Evolutionary conservation across 2,888 invertebrate species (phyloP).

Genomic region (Tineola bisselliella): DNA sequence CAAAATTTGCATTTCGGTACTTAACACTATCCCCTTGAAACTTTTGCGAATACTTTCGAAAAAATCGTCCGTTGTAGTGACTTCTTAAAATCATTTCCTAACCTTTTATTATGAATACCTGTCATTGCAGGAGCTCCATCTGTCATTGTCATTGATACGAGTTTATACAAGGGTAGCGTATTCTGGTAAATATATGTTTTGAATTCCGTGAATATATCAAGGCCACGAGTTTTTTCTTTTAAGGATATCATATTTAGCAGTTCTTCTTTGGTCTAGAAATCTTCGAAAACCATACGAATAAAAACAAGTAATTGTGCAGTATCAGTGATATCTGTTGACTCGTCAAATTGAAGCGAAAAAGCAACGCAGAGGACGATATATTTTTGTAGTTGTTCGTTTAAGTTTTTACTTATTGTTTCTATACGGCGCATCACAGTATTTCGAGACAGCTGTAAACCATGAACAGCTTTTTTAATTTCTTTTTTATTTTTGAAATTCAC

Average conservation of each 20-base stretch:
- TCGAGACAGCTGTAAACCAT: conserved; percentile 20
- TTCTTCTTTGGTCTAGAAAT: conserved; percentile 21
- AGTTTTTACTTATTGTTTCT: no score
- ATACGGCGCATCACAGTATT: conserved; percentile 21
- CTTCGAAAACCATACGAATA: conserved; percentile 21
- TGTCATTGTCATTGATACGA: conserved; percentile 21
- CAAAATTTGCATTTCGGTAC: no score
- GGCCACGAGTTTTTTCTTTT: conserved; percentile 20
- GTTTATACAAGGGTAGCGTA: conserved; percentile 20
- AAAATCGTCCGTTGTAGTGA: no score
- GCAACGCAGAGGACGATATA: conserved; percentile 18
- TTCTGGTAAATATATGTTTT: conserved; percentile 17
- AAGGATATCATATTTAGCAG: conserved; percentile 20
- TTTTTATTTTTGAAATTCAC: conserved; percentile 22
- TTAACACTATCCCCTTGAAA: no score
- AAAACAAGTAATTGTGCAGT: conserved; percentile 20
- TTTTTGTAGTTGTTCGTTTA: conserved; percentile 18
- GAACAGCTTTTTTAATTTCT: conserved; percentile 20
- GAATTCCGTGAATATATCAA: conserved; percentile 16
- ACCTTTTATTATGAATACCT: conserved; percentile 20
- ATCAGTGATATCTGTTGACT: conserved; percentile 21
- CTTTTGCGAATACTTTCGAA: no score
- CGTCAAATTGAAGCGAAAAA: conserved; percentile 20
- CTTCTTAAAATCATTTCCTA: no score
- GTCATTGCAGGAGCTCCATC: conserved; percentile 20